Evolutionary conservation across 2,888 invertebrate species (phyloP), one percentile per base, ranked within the genome.

Genomic region (Hypercompe scribonia): DNA sequence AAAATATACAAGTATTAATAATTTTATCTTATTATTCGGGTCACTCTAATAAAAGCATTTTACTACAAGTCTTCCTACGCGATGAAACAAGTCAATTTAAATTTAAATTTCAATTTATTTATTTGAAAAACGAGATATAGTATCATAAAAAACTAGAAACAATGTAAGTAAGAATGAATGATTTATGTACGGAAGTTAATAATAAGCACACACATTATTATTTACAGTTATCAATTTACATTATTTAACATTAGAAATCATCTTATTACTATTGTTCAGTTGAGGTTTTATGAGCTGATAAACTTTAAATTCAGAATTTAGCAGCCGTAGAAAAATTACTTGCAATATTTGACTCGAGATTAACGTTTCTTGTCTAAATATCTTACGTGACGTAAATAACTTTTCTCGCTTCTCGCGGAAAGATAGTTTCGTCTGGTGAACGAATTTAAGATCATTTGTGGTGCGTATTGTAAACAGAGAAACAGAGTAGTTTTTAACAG

Each of bases 381-480:
- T 63, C 33, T 69, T 65, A 64, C 39, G 64, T 65, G 54, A 72
- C 64, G 70, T 74, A 65, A 68, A 68, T 68, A 67, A 65, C 58
- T 73, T 76, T 76, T 82, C 70, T 74, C 50, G 65, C 61, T 76
- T 73, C 72, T 76, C 42, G 64, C 67, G 75, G 72, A 75, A 75
- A 76, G 34, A 70, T 74, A 65, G 65, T 76, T 72, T 68, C 31
- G 74, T 78, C 75, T 65, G 67, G 21, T 66, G 73, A 72, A 71
- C 67, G 71, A 34, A 71, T 70, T 73, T 42, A 50, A 76, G 68
- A 79, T 33, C 50, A 73, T 79, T 54, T 69, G 75, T 81, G n/a
- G 79, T 78, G 81, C 77, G 73, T 28, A 64, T 58, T 72, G 79
- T 84, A 82, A 81, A 75, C 78, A 84, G 70, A 63, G 65, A 64